Conservation (phyloP, 2,113 vertebrate species). For the Antechinus stuartii region DNA sequence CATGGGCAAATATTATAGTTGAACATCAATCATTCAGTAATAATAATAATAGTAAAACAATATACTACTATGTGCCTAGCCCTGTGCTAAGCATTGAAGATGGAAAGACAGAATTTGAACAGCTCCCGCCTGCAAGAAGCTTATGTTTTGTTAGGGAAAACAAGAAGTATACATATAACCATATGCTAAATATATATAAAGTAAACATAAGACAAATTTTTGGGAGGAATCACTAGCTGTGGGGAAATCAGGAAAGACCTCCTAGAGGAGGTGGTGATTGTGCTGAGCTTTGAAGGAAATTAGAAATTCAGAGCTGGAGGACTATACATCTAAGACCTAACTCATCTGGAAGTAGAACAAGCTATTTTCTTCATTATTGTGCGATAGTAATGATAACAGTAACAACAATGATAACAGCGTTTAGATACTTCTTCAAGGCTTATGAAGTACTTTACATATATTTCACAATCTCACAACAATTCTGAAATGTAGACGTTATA, state of each 20-base stretch:
- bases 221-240: too few species aligned
- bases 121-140: not conserved
- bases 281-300: not conserved
- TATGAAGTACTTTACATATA: not conserved
- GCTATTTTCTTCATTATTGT: constrained; percentile 29
- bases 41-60: too few species aligned
- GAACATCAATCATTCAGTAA: not conserved
- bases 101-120: not conserved
- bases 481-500: not conserved
- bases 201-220: not conserved
- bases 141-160: not conserved
- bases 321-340: not conserved
- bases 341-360: not conserved
- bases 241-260: too few species aligned
- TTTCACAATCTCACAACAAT: not conserved
- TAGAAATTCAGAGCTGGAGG: not conserved
- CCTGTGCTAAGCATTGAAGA: not conserved
- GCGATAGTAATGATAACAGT: not conserved
- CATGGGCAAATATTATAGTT: not conserved
- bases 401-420: not conserved
- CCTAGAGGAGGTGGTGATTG: not conserved
- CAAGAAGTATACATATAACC: not conserved
- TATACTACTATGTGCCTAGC: not conserved
- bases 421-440: not conserved
- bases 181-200: not conserved